A percentile compares a stretch with the other conserved stretches of the same genome.
phyloP scores from a whole-genome alignment of 2,888 invertebrate genomes.

The Ecliptopera silaceata region DNA sequence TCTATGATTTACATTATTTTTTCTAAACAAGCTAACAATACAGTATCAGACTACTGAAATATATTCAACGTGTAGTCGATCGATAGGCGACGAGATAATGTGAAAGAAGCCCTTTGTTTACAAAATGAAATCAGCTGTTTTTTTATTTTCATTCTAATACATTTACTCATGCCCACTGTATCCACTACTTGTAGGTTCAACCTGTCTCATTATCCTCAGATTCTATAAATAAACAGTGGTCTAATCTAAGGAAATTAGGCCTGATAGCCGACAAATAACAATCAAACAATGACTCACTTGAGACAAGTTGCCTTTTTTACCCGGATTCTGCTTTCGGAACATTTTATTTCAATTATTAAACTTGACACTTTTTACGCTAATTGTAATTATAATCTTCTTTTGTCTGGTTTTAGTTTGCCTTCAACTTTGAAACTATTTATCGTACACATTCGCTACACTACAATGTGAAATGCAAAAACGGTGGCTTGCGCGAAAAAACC shows the following conservation, averaged over 20 bases:
- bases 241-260: slow-evolving; percentile 30
- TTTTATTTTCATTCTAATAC: slow-evolving; percentile 8
- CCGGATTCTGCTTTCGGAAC: slow-evolving; percentile 63
- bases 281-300: slow-evolving; percentile 74
- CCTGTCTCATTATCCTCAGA: slow-evolving; percentile 24
- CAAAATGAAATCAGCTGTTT: slow-evolving; percentile 50
- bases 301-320: slow-evolving; percentile 70
- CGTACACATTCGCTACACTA: not conserved
- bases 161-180: no score
- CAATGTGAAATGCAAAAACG: no score
- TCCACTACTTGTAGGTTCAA: slow-evolving; percentile 14
- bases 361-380: not conserved
- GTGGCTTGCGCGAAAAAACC: not conserved
- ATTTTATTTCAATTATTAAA: slow-evolving; percentile 45
- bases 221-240: slow-evolving; percentile 40
- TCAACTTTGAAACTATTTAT: not conserved
- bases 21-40: not conserved
- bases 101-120: slow-evolving; percentile 44
- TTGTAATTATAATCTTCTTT: not conserved
- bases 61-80: not conserved
- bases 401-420: not conserved
- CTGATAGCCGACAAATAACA: slow-evolving; percentile 47
- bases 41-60: no score
- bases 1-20: no score
- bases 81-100: slow-evolving; percentile 15